Evolutionary conservation across 2,113 vertebrate species (phyloP).

Genomic region (Tauraco erythrolophus): DNA sequence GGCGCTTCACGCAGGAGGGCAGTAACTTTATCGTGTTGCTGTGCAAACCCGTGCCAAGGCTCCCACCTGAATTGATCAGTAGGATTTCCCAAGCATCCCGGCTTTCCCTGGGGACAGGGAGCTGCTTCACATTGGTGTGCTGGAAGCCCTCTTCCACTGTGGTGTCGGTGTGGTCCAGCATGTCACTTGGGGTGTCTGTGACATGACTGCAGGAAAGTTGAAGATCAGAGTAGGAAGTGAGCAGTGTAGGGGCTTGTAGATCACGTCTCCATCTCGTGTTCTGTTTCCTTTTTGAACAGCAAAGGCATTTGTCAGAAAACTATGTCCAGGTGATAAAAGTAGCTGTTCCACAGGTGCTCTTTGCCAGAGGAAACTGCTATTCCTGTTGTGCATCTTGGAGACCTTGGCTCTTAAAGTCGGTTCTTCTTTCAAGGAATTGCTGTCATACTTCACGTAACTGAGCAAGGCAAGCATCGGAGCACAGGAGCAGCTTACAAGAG

Average conservation of each 20-base stretch:
- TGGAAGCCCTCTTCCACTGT: fast-evolving
- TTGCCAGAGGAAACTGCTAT: not conserved
- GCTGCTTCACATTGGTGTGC: fast-evolving
- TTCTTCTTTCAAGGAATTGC: not conserved
- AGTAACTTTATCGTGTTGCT: not conserved
- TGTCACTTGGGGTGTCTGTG: not conserved
- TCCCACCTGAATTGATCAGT: not conserved
- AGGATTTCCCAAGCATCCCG: fast-evolving
- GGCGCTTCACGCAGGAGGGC: not conserved
- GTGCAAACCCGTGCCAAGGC: fast-evolving
- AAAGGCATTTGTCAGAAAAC: not conserved
- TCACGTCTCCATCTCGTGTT: fast-evolving
- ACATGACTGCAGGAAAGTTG: not conserved
- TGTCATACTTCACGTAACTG: not conserved
- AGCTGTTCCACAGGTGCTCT: not conserved
- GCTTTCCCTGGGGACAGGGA: not conserved
- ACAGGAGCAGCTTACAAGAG: not conserved
- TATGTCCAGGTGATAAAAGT: not conserved
- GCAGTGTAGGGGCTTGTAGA: fast-evolving
- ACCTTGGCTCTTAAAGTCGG: not conserved
- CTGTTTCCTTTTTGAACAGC: not conserved
- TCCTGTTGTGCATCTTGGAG: not conserved
- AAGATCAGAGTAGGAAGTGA: not conserved
- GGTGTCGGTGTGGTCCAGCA: not conserved
- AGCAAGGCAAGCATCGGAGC: fast-evolving